Percentiles rank a stretch among this genome's conserved stretches.
Evolutionary conservation across 1,140 invertebrate genomes (phyloP).

Genomic region (Ostrea denselamellosa): DNA sequence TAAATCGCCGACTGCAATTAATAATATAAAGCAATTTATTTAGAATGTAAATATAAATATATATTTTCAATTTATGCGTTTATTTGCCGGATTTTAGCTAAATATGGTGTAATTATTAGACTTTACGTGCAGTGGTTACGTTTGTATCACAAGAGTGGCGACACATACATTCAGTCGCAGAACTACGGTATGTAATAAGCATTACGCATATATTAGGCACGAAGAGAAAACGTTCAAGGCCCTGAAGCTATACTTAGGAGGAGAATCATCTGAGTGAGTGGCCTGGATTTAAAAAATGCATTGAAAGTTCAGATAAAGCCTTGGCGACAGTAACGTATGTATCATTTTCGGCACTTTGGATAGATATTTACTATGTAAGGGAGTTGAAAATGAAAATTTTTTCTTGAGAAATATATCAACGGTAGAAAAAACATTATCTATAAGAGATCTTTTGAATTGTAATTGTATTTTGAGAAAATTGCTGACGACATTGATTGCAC

Average conservation of each 20-base stretch:
- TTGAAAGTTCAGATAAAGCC: background rate
- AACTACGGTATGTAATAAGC: background rate
- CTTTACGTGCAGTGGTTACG: background rate
- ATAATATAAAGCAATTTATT: background rate
- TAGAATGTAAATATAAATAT: background rate
- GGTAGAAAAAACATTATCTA: background rate
- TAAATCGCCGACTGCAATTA: background rate
- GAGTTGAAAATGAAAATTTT: no score
- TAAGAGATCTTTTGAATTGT: no score
- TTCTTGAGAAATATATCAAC: background rate
- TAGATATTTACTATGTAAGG: background rate
- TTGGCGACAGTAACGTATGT: constrained; percentile 38
- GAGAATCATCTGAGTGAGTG: background rate
- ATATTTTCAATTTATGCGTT: background rate
- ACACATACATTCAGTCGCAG: background rate
- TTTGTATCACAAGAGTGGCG: background rate
- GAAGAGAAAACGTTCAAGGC: background rate
- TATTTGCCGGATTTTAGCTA: background rate
- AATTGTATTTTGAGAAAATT: background rate
- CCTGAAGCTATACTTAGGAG: background rate
- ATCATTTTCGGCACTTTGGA: background rate
- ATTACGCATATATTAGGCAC: background rate
- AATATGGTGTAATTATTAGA: background rate
- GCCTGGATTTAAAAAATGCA: background rate
- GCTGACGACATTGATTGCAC: constrained; percentile 10